phyloP scores from a whole-genome alignment of 2,797 vertebrate species.

The Bryconaethiops microstoma region DNA sequence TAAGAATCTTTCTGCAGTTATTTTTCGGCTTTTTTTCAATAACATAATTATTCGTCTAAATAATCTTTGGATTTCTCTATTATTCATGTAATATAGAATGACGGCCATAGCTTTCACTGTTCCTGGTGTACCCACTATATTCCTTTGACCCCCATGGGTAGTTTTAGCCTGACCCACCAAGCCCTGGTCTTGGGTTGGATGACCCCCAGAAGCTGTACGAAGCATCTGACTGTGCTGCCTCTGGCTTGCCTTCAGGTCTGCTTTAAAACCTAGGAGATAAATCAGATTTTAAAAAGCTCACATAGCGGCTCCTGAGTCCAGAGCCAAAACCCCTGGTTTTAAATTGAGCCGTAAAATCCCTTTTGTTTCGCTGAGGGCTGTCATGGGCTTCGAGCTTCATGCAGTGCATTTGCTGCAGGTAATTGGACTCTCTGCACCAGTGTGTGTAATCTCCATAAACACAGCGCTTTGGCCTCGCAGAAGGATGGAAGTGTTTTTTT shows the following conservation, averaged over 20 bases:
- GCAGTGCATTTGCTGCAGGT: conserved; percentile 70
- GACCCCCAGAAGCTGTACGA: conserved; percentile 58
- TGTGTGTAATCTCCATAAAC: conserved; percentile 65
- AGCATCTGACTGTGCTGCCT: conserved; percentile 55
- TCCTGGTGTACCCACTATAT: conserved; percentile 2
- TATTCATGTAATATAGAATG: background rate
- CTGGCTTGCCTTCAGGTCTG: conserved; percentile 64
- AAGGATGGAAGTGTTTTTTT: conserved; percentile 33
- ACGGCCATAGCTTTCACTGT: background rate
- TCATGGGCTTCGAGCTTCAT: conserved; percentile 54
- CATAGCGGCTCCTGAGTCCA: conserved; percentile 59
- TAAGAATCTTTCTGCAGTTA: too few relatives aligned
- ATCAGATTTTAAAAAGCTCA: conserved; percentile 75
- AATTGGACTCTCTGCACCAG: conserved; percentile 66
- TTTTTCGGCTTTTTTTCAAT: too few relatives aligned
- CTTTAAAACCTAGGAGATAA: conserved; percentile 72
- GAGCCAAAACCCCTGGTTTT: conserved; percentile 72
- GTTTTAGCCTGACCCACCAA: conserved; percentile 62
- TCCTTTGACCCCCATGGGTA: conserved; percentile 5
- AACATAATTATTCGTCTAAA: background rate
- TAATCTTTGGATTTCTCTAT: background rate
- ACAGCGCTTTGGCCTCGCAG: conserved; percentile 46
- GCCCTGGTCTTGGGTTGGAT: conserved; percentile 52
- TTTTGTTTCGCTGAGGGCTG: conserved; percentile 73
- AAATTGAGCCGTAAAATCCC: conserved; percentile 73